phyloP scores from a whole-genome alignment of 23 tunicate species.

The Ciona savignyi region DNA sequence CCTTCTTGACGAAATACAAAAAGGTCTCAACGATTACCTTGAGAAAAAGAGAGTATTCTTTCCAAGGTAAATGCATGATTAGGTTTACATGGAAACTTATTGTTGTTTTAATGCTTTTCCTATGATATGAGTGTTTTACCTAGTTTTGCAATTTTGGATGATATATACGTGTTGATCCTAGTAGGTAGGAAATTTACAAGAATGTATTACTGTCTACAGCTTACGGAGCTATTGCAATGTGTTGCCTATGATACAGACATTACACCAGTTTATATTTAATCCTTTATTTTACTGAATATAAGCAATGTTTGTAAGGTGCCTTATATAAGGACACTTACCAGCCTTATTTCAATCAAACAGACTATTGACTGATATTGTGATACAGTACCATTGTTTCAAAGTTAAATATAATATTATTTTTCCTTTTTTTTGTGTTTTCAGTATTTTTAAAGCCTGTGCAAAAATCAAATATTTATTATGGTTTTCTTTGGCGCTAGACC shows the following conservation, averaged over 20 bases:
- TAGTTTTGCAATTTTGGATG: not conserved
- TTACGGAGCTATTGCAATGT: too few relatives aligned
- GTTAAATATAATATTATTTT: too few relatives aligned
- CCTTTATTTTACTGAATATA: too few relatives aligned
- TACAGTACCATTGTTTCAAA: constrained; percentile 65
- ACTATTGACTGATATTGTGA: constrained; percentile 95
- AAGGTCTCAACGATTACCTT: constrained; percentile 88
- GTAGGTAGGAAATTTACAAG: too few relatives aligned
- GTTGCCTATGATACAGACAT: too few relatives aligned
- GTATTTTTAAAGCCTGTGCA: too few relatives aligned
- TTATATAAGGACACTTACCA: constrained; percentile 86
- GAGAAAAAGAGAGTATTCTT: constrained; percentile 89
- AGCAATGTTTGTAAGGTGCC: too few relatives aligned
- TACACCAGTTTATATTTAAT: too few relatives aligned
- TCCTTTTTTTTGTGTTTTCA: too few relatives aligned
- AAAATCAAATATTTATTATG: too few relatives aligned
- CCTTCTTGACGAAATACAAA: constrained; percentile 86
- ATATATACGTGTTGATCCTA: not conserved
- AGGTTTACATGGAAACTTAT: constrained; percentile 82
- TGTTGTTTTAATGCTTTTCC: constrained; percentile 49
- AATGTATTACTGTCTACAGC: not conserved
- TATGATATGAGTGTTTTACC: not conserved
- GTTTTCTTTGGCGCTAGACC: constrained; percentile 69
- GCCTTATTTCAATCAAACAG: too few relatives aligned
- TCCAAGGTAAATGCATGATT: constrained; percentile 92